Base-by-base conservation (phyloP, 2,888 invertebrate species). In the Acrobasis consociella region DNA sequence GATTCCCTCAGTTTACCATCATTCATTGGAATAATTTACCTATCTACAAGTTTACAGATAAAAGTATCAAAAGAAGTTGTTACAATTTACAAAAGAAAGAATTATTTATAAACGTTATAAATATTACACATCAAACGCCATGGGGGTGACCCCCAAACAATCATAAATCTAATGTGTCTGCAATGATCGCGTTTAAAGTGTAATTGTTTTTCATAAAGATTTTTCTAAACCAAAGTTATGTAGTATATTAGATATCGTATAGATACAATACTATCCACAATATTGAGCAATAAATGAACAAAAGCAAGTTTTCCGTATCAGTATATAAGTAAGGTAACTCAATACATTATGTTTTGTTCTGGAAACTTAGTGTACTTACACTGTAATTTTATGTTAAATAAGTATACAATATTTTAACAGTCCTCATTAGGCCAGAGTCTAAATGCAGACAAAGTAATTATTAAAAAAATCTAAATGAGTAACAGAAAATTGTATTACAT, bases 11-110 rank as follows among this genome's bases (percentile, higher is more conserved):
- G 17, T 51, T 51, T 17, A 17, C 31, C 17, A 17, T 39, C 10
- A 9, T 39, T 39, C 55, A 17, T 11, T 42, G 13, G 17, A 17
- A 42, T 59, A 10, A 37, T 51, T 56, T 52, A 31, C 0, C 10
- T 61, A 38, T 64, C 42, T 31, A 53, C 56, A 49, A 50, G 49
- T 39, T 50, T 13, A 60, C 52, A 60, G 8, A 49, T 49, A 63
- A 53, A 46, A 50, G 13, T 3, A 42, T 42, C 16, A 39, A 42
- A 56, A 53, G 37, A 56, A 9, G 58, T 50, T 50, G 58, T 53
- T 59, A 50, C 16, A 55, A 38, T 60, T 56, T 16, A 49, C 22
- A 37, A 46, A 46, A 46, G 11, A 46, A 46, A 13, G 46, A 46
- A 46, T 22, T 22, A 22, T n/a, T 7, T 46, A n/a, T 5, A 46